Conservation (phyloP, 2,888 invertebrate genomes). For the Pristionchus japonicus region DNA sequence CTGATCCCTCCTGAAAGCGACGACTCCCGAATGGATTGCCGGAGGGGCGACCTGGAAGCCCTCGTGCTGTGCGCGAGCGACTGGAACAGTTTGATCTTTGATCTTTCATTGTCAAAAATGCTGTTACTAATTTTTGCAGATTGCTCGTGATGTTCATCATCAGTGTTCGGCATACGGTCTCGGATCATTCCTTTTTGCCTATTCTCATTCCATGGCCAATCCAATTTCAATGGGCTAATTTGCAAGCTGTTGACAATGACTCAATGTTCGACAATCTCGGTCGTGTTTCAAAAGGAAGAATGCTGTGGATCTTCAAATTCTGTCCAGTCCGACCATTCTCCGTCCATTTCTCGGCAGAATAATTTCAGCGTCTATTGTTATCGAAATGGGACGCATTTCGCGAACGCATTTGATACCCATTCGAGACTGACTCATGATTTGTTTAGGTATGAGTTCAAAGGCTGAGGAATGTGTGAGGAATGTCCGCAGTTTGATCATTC, state of each 20-base stretch:
- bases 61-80: constrained; percentile 31
- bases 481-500: too few relatives aligned
- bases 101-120: background rate
- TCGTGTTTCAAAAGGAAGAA: too few relatives aligned
- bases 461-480: too few relatives aligned
- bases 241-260: background rate
- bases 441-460: background rate
- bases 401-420: background rate
- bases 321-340: background rate
- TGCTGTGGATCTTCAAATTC: background rate
- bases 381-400: background rate
- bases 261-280: background rate
- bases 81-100: constrained; percentile 29
- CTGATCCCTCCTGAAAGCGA: background rate
- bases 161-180: too few relatives aligned
- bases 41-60: constrained; percentile 39
- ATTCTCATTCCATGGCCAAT: too few relatives aligned
- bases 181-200: too few relatives aligned
- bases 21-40: constrained; percentile 31
- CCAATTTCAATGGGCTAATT: too few relatives aligned
- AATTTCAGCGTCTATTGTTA: background rate
- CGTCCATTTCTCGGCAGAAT: background rate
- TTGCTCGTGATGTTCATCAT: too few relatives aligned
- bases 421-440: background rate
- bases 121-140: too few relatives aligned